These are phyloP conservation scores for Elgaria multicarinata DNA, from an alignment of 2,113 vertebrate species.

Conservation along the genomic window DNA sequence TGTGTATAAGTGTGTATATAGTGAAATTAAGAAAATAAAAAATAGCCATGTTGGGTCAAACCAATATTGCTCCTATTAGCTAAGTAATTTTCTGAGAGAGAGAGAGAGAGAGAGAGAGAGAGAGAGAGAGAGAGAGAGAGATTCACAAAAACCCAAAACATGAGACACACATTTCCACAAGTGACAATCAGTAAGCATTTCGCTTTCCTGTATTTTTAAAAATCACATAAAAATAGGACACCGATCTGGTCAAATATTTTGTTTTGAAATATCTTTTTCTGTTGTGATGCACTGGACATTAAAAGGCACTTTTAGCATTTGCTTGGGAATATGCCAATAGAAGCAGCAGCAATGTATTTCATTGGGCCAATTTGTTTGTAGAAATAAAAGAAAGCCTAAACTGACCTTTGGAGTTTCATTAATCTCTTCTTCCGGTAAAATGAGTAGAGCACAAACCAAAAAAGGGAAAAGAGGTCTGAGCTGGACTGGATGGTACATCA, in stretches of 20 bases:
- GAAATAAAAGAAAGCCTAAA: constrained; percentile 19
- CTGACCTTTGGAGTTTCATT: constrained; percentile 8
- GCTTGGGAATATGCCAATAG: background rate
- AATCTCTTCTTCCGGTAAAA: constrained; percentile 12
- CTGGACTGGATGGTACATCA: constrained; percentile 10
- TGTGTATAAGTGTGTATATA: background rate
- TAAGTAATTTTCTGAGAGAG: background rate
- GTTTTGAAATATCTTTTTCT: background rate
- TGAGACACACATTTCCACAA: background rate
- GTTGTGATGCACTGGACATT: background rate
- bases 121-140: too few relatives aligned
- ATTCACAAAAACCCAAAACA: background rate
- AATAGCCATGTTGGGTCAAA: background rate
- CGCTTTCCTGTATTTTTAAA: background rate
- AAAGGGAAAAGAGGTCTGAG: background rate
- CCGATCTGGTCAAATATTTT: background rate
- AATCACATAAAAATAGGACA: background rate
- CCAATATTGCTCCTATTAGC: background rate
- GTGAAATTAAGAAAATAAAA: background rate
- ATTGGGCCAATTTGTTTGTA: background rate
- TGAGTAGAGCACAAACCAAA: constrained; percentile 4
- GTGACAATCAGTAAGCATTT: background rate
- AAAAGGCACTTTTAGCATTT: background rate
- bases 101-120: background rate
- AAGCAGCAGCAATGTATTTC: background rate